Evolutionary conservation across 2,113 vertebrate genomes (phyloP), one percentile per base, ranked within the genome.

Genomic region (Pelecanoides urinatrix): DNA sequence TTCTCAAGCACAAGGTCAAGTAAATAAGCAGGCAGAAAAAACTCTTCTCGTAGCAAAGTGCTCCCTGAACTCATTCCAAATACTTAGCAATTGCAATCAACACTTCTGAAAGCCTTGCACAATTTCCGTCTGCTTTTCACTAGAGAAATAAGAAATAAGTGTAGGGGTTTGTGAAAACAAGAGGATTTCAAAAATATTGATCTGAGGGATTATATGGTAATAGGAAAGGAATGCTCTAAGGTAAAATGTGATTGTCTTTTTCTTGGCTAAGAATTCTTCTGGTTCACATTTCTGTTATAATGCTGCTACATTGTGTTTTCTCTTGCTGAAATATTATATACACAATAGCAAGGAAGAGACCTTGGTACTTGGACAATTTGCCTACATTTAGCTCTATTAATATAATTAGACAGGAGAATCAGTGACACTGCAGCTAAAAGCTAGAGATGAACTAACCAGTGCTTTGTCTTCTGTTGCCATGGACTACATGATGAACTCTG

Each of bases 401-500:
- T 96, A 96, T 97, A 71, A 95, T 96, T 97, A 98, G 85, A 88
- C 86, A 91, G 87, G 59, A 97, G 93, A 98, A 96, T 84, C 82
- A 85, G 95, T 92, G 96, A 97, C 88, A 90, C 42, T 81, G 44
- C 17, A 52, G 92, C 93, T 98, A 93, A 97, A 96, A 97, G 96
- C 96, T 52, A 56, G 94, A 97, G 92, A 97, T 93, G 95, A 96
- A 97, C 95, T 96, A 98, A 97, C 95, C 74, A 83, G 91, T 0
- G 8, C 95, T 98, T 97, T 97, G 96, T 98, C 95, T 97, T 96
- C 94, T 88, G 94, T 98, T 98, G 97, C 98, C 92, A 98, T 97
- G 94, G 96, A 98, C 96, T 97, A 91, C 96, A n/a, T 83, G 94
- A 96, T 98, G 97, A 98, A 98, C 98, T 98, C 98, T 95, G 67